A percentile compares a stretch with the other conserved stretches of the same genome.
These are phyloP conservation scores for Fulica atra DNA, from an alignment of 2,113 vertebrate species.

Conservation along the genomic window DNA sequence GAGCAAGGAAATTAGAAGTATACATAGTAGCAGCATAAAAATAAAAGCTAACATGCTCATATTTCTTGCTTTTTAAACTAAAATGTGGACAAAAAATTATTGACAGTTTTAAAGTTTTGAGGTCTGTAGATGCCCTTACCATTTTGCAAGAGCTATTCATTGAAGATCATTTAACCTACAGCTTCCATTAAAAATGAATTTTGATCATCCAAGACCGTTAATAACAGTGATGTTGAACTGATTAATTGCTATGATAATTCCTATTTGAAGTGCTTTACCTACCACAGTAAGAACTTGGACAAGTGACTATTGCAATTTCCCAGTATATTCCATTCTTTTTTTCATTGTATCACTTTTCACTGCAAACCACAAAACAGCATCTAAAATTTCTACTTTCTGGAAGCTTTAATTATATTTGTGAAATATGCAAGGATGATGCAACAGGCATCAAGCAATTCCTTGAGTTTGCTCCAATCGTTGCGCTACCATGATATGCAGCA, in stretches of 20 bases:
- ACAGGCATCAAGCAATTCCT: neutral
- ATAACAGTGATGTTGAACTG: neutral
- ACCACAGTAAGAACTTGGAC: neutral
- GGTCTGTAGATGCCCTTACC: constrained; percentile 12
- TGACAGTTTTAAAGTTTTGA: constrained; percentile 32
- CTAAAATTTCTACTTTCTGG: neutral
- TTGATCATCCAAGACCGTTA: neutral
- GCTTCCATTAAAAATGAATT: neutral
- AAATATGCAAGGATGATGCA: constrained; percentile 20
- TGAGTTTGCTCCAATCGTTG: neutral
- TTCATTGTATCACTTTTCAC: neutral
- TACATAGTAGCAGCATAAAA: neutral
- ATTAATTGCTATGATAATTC: neutral
- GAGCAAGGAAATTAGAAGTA: neutral
- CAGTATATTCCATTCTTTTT: neutral
- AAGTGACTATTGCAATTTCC: neutral
- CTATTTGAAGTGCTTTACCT: neutral
- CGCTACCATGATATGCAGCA: neutral
- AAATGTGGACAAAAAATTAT: constrained; percentile 27
- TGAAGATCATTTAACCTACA: neutral
- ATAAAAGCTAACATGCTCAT: neutral
- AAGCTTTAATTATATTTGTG: constrained; percentile 49
- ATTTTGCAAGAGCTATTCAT: constrained; percentile 38
- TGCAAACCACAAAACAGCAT: neutral
- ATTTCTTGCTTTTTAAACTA: constrained; percentile 26